Conservation (phyloP, 2,888 invertebrate species). For the Poecilobothrus nobilitatus region DNA sequence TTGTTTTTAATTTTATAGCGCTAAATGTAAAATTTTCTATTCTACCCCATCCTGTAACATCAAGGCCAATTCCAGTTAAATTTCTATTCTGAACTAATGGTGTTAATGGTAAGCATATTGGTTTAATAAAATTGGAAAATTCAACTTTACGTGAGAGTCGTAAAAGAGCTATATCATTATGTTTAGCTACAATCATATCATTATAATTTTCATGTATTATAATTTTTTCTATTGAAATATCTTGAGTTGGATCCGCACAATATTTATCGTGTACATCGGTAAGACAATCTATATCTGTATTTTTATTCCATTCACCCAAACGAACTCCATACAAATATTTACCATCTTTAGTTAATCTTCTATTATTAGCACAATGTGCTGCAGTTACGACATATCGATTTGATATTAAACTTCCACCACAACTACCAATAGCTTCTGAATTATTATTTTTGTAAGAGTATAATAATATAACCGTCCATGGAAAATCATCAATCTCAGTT, state of each 20-base stretch:
- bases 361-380: constrained; percentile 47
- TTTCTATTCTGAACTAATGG: constrained; percentile 29
- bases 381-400: constrained; percentile 48
- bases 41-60: constrained; percentile 57
- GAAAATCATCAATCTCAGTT: constrained; percentile 47
- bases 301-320: constrained; percentile 42
- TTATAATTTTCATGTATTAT: constrained; percentile 58
- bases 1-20: constrained; percentile 48
- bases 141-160: constrained; percentile 49
- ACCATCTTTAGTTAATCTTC: not conserved
- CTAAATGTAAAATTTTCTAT: constrained; percentile 48
- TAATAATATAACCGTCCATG: constrained; percentile 49
- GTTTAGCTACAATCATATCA: constrained; percentile 44
- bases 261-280: constrained; percentile 24
- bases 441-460: not conserved
- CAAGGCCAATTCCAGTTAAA: constrained; percentile 41
- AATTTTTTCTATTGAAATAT: constrained; percentile 52
- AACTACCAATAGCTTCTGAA: not conserved
- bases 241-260: constrained; percentile 53
- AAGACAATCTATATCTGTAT: constrained; percentile 34
- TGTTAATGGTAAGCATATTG: constrained; percentile 51
- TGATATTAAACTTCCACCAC: constrained; percentile 45
- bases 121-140: constrained; percentile 49
- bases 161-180: constrained; percentile 62
- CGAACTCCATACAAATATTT: constrained; percentile 26